These are phyloP conservation scores for Yponomeuta plumbellus DNA, from an alignment of 2,888 invertebrate genomes.

Conservation along the genomic window DNA sequence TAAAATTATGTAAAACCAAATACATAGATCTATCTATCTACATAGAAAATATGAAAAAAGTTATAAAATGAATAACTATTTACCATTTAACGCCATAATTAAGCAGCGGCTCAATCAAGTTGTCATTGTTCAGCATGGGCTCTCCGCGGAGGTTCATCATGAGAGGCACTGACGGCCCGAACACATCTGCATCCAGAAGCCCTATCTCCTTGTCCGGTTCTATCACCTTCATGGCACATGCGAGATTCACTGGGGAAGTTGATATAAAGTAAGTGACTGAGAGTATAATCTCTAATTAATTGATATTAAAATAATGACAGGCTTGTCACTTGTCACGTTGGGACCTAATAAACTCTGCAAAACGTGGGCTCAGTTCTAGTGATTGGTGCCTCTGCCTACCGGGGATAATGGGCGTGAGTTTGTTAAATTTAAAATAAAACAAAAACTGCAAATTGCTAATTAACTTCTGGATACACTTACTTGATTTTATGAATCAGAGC, in stretches of 20 bases:
- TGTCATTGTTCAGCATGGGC: conserved; percentile 85
- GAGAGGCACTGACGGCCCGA: conserved; percentile 94
- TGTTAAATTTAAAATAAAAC: background rate
- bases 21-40: too few relatives aligned
- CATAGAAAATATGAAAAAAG: background rate
- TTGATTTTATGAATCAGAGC: too few relatives aligned
- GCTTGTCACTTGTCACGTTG: too few relatives aligned
- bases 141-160: conserved; percentile 95
- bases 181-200: conserved; percentile 94
- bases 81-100: conserved; percentile 97
- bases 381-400: too few relatives aligned
- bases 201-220: conserved; percentile 84
- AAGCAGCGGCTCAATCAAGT: conserved; percentile 89
- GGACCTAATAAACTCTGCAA: too few relatives aligned
- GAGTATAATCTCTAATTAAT: background rate
- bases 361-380: too few relatives aligned
- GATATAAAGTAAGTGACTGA: background rate
- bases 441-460: background rate
- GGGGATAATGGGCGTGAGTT: too few relatives aligned
- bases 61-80: conserved; percentile 21
- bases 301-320: too few relatives aligned
- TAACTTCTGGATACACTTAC: too few relatives aligned
- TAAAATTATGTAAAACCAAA: too few relatives aligned
- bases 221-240: conserved; percentile 83
- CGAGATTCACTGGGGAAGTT: conserved; percentile 84